Evolutionary conservation across 2,888 invertebrate genomes (phyloP), one percentile per base, ranked within the genome.

Genomic region (Drosophila nigricruria): DNA sequence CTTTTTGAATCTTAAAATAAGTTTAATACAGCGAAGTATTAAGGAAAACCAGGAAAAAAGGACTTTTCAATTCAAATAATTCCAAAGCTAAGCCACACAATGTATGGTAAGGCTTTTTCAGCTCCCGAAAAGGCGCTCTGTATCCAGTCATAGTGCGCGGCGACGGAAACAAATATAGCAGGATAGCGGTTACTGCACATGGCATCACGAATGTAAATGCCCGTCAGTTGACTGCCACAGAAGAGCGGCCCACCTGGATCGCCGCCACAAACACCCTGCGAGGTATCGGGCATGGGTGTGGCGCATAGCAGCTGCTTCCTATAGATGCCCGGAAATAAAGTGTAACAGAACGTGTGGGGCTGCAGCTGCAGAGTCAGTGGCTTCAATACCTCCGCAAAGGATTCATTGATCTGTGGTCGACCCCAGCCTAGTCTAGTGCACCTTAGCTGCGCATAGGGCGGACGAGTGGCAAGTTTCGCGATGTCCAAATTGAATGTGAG

Each of bases 1-100:
- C 38, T 27, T 23, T 18, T 16, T 23, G n/a, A 50, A 32, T 45
- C 10, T 18, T 32, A 32, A 43, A 68, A 45, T 45, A 16, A 10
- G 5, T 36, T 50, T 57, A 30, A 67, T 68, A 10, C 12, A 5
- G n/a, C 8, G 2, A 14, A 25, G 9, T 12, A 27, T 16, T 25
- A 14, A 25, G 9, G 23, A 2, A 16, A 45, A 14, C 23, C n/a
- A n/a, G 10, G 5, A 10, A 10, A 25, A 27, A 23, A 6, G n/a
- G n/a, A n/a, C n/a, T n/a, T n/a, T n/a, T 12, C 5, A n/a, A 10
- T 5, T 30, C 32, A 16, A 32, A 50, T 25, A 18, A 36, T 53
- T 5, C 0, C 12, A 12, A 53, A 16, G 23, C 32, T 23, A 2
- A 42, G 32, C 30, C 42, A 30, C 16, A 3, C 5, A 16, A 56